phyloP scores from a whole-genome alignment of 2,113 vertebrate genomes.

The Podiceps cristatus region DNA sequence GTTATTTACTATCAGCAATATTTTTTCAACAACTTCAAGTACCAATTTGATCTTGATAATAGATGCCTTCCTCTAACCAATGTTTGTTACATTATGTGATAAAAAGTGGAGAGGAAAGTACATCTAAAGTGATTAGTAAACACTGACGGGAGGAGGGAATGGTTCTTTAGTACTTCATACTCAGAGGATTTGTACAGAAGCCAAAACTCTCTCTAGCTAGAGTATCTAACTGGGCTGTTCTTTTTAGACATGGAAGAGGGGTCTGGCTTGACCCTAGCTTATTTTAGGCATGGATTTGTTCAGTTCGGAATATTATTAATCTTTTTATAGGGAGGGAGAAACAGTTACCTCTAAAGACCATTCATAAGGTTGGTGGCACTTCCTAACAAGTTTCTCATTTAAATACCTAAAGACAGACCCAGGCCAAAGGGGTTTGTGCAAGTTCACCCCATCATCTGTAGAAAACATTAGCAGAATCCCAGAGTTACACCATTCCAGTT shows the following conservation, averaged over 20 bases:
- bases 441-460: background rate
- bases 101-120: background rate
- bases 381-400: background rate
- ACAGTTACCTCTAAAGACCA: background rate
- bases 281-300: background rate
- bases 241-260: background rate
- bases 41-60: background rate
- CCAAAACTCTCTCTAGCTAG: background rate
- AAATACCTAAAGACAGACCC: background rate
- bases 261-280: background rate
- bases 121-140: background rate
- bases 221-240: background rate
- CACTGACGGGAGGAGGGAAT: background rate
- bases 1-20: background rate
- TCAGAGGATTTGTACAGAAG: background rate
- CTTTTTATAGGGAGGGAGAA: background rate
- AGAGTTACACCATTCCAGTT: background rate
- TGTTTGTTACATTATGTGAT: background rate
- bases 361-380: background rate
- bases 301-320: background rate
- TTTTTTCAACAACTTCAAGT: background rate
- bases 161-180: background rate
- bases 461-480: background rate
- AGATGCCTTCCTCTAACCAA: background rate
- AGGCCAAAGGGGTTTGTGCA: background rate